A percentile compares a stretch with the other conserved stretches of the same genome.
These are phyloP conservation scores for Leptinotarsa peninsularis DNA, from an alignment of 2,888 invertebrate species.

Conservation along the genomic window DNA sequence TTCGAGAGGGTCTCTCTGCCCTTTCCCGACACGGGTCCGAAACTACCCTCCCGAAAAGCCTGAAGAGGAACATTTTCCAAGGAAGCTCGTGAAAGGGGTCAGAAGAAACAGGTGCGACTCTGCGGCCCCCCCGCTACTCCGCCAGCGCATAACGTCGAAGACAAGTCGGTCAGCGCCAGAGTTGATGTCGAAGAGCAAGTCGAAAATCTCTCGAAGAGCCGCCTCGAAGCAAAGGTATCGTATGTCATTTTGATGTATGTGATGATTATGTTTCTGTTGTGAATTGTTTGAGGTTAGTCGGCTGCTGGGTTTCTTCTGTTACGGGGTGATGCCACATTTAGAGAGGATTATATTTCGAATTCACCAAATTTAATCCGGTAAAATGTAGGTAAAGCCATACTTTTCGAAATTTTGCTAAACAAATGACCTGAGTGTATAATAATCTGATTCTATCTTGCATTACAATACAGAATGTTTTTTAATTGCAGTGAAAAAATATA, in stretches of 20 bases:
- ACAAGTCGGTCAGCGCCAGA: conserved; percentile 44
- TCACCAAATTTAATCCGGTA: not conserved
- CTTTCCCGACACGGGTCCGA: not conserved
- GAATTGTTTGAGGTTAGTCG: conserved; percentile 28
- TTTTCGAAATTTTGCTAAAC: not conserved
- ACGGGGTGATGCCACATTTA: conserved; percentile 20
- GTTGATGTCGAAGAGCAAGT: conserved; percentile 59
- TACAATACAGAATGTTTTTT: not conserved
- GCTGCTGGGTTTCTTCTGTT: conserved; percentile 27
- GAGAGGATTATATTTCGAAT: not conserved
- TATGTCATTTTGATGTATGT: conserved; percentile 56
- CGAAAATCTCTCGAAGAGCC: conserved; percentile 41
- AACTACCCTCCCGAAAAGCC: conserved; percentile 41
- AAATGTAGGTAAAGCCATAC: not conserved
- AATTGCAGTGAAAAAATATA: no score
- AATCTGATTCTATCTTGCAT: not conserved
- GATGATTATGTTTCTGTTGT: conserved; percentile 35
- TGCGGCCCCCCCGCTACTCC: conserved; percentile 17
- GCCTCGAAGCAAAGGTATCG: conserved; percentile 56
- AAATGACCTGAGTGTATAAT: not conserved
- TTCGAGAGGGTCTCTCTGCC: conserved; percentile 59
- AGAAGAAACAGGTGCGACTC: conserved; percentile 16
- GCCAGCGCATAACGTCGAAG: conserved; percentile 26
- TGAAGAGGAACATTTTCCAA: not conserved
- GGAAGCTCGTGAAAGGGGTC: not conserved